These are phyloP conservation scores for Belgica antarctica DNA, from an alignment of 2,888 invertebrate species.

Conservation along the genomic window DNA sequence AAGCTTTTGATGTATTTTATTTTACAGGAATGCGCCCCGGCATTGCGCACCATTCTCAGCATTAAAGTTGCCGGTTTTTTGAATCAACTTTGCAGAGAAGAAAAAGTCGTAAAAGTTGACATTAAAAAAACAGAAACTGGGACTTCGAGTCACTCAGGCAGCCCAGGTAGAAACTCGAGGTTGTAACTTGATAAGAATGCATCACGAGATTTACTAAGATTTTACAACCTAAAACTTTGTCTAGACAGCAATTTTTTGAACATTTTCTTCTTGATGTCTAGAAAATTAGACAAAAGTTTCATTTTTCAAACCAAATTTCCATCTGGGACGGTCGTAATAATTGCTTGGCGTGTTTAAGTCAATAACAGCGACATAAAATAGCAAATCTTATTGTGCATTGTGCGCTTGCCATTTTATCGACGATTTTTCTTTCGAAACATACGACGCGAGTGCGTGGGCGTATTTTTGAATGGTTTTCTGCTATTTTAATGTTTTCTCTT, in stretches of 20 bases:
- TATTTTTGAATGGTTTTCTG: not conserved
- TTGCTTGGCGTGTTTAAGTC: conserved; percentile 8
- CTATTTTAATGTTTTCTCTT: not conserved
- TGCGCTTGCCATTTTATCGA: conserved; percentile 5
- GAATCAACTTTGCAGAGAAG: no score
- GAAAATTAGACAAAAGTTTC: no score
- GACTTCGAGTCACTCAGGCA: no score
- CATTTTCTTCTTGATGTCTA: no score
- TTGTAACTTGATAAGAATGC: no score
- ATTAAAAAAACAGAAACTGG: conserved; percentile 8
- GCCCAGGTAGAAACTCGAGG: no score
- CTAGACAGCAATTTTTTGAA: no score
- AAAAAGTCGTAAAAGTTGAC: not conserved
- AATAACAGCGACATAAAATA: conserved; percentile 2
- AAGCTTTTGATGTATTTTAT: not conserved
- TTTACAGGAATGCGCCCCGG: not conserved
- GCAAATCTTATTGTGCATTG: not conserved
- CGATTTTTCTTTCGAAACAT: no score
- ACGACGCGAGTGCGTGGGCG: not conserved
- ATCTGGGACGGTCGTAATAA: not conserved
- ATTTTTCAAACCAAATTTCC: no score
- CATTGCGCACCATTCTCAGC: not conserved
- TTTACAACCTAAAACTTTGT: no score
- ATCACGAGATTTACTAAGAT: no score
- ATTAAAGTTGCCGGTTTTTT: no score